A percentile compares a stretch with the other conserved stretches of the same genome.
These are phyloP conservation scores for Cephus runcator DNA, from an alignment of 2,888 invertebrate genomes.

Conservation along the genomic window DNA sequence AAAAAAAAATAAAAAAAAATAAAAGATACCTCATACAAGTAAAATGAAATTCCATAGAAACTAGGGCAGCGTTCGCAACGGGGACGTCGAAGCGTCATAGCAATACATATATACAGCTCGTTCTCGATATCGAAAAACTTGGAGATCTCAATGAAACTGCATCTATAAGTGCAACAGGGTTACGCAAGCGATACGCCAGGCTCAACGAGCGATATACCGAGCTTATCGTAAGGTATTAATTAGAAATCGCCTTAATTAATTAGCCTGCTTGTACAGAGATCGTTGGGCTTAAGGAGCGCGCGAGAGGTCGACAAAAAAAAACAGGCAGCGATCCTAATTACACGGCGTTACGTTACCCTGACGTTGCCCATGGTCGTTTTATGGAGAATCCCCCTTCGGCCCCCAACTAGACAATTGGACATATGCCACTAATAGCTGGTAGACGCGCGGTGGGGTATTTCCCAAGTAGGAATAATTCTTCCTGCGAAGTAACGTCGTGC, in stretches of 20 bases:
- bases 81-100: not conserved
- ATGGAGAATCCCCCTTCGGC: not conserved
- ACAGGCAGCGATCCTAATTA: not conserved
- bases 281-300: not conserved
- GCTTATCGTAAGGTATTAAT: constrained; percentile 4
- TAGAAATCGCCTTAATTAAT: constrained; percentile 9
- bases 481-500: not conserved
- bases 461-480: not conserved
- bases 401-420: not conserved
- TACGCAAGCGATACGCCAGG: constrained; percentile 15
- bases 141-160: constrained; percentile 12
- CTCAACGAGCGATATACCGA: not conserved
- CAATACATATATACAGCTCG: not conserved
- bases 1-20: not conserved
- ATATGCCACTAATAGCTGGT: not conserved
- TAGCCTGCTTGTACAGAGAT: constrained; percentile 6
- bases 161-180: constrained; percentile 9
- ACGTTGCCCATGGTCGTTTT: not conserved
- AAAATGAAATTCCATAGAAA: constrained; percentile 10
- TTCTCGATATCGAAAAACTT: constrained; percentile 15
- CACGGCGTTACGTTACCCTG: not conserved
- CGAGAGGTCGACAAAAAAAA: not conserved
- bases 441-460: not conserved
- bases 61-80: constrained; percentile 18
- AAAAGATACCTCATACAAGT: not conserved